Percentiles rank a stretch among this genome's conserved stretches.
Conservation (phyloP, 1,140 invertebrate genomes). For the Yoshiicerus persimilis region DNA sequence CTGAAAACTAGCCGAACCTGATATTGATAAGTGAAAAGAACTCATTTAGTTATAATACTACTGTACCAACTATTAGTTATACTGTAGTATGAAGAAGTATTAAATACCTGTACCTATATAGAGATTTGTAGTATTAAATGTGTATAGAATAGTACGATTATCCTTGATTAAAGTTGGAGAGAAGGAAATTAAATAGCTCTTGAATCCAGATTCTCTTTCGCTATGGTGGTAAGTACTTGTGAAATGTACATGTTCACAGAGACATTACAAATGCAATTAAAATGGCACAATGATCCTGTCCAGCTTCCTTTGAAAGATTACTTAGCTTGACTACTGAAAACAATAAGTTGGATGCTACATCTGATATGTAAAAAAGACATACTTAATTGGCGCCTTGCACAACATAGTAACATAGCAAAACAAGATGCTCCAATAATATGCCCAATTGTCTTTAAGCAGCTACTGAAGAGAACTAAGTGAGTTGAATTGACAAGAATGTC, state of each 20-base stretch:
- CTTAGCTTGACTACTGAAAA: neutral
- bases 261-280: neutral
- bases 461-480: neutral
- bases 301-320: neutral
- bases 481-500: neutral
- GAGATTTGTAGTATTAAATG: neutral
- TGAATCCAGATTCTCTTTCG: slow-evolving; percentile 15
- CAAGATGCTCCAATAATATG: slow-evolving; percentile 2
- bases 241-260: neutral
- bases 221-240: neutral
- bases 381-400: slow-evolving; percentile 7
- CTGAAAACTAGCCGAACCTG: neutral
- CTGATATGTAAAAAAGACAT: neutral
- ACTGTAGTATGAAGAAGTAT: neutral
- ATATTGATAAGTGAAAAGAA: slow-evolving; percentile 13
- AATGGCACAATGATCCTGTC: slow-evolving; percentile 13
- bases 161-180: neutral
- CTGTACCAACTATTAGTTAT: neutral
- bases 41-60: neutral
- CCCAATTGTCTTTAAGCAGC: neutral
- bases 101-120: neutral
- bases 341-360: neutral
- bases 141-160: neutral
- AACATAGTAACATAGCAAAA: neutral
- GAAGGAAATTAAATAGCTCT: neutral